Evolutionary conservation across 2,797 vertebrate species (phyloP), one percentile per base, ranked within the genome.

Genomic region (Heliangelus exortis): DNA sequence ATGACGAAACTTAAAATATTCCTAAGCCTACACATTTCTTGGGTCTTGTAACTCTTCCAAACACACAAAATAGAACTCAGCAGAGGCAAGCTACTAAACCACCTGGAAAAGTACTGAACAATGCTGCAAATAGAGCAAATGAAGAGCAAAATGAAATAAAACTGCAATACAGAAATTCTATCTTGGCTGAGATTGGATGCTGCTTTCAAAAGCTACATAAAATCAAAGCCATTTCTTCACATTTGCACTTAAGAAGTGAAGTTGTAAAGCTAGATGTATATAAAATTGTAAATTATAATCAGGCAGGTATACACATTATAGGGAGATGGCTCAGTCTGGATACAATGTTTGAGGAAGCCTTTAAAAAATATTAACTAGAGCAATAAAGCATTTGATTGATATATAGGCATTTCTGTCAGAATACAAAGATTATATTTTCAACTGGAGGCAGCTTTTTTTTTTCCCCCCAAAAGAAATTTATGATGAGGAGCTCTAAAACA

Each of bases 211-310:
- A 85, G 41, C 34, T 89, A 82, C 76, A 71, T 84, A 14, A 94
- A 94, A 78, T 71, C 39, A 81, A 87, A 89, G 34, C 72, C 12
- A 57, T 94, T 91, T 82, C 23, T 34, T 76, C 79, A 7, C 68
- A 90, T 95, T 97, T 97, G 75, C 54, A 82, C 94, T 95, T 94
- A 91, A 81, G 61, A 26, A 75, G 72, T 79, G 43, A 36, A 61
- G 48, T 16, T 93, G 61, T 94, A 83, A 93, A 89, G 34, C 5
- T 58, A 84, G 72, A 28, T n/a, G 45, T 62, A 80, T 95, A 77
- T 19, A 78, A 73, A 95, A 87, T 76, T 87, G 51, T 92, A 92
- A 89, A 91, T 92, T 94, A 87, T 78, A 75, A 95, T 92, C 65
- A 75, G 77, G 59, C 36, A 84, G 75, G 57, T 96, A 80, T 84